Evolutionary conservation across 2,888 invertebrate species (phyloP), one percentile per base, ranked within the genome.

Genomic region (Clusia tigrina): DNA sequence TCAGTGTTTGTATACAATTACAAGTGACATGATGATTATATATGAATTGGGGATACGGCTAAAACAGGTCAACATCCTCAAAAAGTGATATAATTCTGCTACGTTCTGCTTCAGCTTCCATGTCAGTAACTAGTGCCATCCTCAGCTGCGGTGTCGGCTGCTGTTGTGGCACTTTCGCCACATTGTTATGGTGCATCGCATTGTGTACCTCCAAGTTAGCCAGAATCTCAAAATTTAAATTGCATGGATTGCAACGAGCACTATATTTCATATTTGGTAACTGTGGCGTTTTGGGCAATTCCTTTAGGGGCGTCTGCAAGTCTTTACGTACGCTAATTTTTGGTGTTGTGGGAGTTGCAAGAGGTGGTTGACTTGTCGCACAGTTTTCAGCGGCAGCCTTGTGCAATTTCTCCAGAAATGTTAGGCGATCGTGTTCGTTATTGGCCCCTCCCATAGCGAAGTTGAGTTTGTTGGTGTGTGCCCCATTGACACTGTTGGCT

Each of bases 81-180:
- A 82, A 82, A 3, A 82, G 69, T 2, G 82, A 81, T 65, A 82
- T 83, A 46, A 82, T 82, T 24, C 76, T 75, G 61, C 78, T 74
- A 52, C 78, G 74, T 61, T 81, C 78, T 1, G 71, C 72, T 25
- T 74, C 69, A 22, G 73, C 72, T 48, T 73, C 76, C 2, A 67
- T 32, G 1, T 67, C 61, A 23, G 64, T 54, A 42, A 12, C 10
- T 23, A 18, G 58, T n/a, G n/a, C n/a, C n/a, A n/a, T n/a, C n/a
- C n/a, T n/a, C n/a, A 18, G 58, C 22, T 20, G 63, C 23, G 23
- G 17, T 48, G 15, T 18, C 2, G 22, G 61, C n/a, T 48, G 46
- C 18, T 32, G 26, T 17, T 55, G 55, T 12, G 1, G 38, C n/a
- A 18, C 22, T 42, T n/a, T 2, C 15, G 24, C 20, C 10, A 2